Evolutionary conservation across 2,888 invertebrate genomes (phyloP).

Genomic region (Lasioglossum calceatum): DNA sequence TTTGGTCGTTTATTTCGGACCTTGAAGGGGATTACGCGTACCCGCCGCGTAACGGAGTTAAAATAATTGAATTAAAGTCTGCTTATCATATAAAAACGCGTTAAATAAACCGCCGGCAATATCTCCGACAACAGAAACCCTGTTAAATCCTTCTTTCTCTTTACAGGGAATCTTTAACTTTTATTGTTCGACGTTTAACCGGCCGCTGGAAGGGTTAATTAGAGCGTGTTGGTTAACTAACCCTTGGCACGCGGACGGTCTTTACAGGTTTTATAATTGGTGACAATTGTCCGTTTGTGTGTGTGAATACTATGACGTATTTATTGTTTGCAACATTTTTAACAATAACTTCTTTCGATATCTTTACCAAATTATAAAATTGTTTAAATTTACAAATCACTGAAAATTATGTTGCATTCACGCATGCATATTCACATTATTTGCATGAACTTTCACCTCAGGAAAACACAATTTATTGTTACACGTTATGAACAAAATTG

Average conservation of each 20-base stretch:
- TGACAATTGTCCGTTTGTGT: neutral
- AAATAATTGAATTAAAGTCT: slow-evolving; percentile 52
- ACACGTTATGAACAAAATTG: neutral
- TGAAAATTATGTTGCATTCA: neutral
- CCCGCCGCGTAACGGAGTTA: slow-evolving; percentile 34
- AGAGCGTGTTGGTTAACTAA: neutral
- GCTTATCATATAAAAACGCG: slow-evolving; percentile 48
- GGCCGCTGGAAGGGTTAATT: neutral
- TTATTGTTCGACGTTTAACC: neutral
- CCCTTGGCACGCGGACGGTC: neutral
- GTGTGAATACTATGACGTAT: neutral
- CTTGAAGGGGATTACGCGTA: slow-evolving; percentile 43
- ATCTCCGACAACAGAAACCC: neutral
- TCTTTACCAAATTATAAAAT: neutral
- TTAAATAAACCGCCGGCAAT: slow-evolving; percentile 31
- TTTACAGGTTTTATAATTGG: neutral
- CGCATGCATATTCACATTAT: neutral
- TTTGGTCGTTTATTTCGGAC: slow-evolving; percentile 49
- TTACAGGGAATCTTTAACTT: neutral
- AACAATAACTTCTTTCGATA: neutral
- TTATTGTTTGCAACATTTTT: no score
- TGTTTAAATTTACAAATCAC: neutral
- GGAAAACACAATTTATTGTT: neutral
- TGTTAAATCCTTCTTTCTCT: neutral
- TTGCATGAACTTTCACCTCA: neutral